A percentile compares a stretch with the other conserved stretches of the same genome.
These are phyloP conservation scores for Hylomyscus alleni DNA, from an alignment of 2,797 vertebrate genomes.

Conservation along the genomic window DNA sequence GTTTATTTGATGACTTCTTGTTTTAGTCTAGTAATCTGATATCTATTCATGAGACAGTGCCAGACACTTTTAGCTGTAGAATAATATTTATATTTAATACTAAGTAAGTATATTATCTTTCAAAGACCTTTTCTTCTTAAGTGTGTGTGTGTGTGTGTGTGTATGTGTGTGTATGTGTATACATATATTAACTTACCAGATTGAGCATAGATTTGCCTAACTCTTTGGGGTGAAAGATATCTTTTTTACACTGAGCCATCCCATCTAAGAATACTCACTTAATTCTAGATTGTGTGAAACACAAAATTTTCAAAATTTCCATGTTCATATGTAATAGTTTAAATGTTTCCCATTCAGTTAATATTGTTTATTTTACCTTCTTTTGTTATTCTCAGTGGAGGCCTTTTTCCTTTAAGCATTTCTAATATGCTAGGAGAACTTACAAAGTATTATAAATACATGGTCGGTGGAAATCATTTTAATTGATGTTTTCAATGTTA, in stretches of 20 bases:
- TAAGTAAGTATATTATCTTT: background rate
- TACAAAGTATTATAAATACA: background rate
- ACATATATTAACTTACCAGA: background rate
- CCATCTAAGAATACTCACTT: background rate
- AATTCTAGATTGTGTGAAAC: background rate
- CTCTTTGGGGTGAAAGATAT: background rate
- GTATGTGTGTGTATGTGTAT: too few relatives aligned
- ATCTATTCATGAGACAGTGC: background rate
- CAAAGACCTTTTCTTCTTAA: background rate
- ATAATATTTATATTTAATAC: background rate
- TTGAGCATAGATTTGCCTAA: background rate
- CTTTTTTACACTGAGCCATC: too few relatives aligned
- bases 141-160: too few relatives aligned
- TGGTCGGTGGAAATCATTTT: background rate
- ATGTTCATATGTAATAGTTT: background rate
- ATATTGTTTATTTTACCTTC: background rate
- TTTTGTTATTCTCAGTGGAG: background rate
- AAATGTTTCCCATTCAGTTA: background rate
- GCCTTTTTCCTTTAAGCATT: background rate
- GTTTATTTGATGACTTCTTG: background rate
- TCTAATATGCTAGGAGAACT: background rate
- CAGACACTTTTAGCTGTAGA: background rate
- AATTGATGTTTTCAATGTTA: background rate
- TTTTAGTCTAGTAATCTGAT: background rate
- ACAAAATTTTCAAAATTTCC: background rate